Percentiles rank a stretch among this genome's conserved stretches.
phyloP scores from a whole-genome alignment of 2,797 vertebrate species.

The Phalloptychus januarius region DNA sequence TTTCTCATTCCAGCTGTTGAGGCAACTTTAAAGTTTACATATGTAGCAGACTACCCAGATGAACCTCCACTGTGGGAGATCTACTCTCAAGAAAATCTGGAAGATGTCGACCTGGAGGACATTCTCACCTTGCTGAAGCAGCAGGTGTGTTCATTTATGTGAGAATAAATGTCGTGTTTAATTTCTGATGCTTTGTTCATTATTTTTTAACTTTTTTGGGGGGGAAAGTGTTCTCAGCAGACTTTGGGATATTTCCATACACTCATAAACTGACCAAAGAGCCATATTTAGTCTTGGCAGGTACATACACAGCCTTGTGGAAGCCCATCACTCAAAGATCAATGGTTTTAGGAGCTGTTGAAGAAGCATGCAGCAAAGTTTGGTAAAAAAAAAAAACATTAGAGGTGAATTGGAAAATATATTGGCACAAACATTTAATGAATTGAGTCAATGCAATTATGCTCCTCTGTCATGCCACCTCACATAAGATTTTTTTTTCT shows the following conservation, averaged over 20 bases:
- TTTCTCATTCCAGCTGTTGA: conserved; percentile 82
- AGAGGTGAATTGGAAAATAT: no score
- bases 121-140: conserved; percentile 88
- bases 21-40: conserved; percentile 93
- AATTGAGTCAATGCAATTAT: no score
- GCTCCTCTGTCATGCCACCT: no score
- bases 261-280: neutral
- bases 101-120: conserved; percentile 82
- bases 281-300: neutral
- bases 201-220: neutral
- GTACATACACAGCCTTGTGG: neutral
- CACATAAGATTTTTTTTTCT: no score
- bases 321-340: neutral
- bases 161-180: neutral
- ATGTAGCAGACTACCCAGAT: conserved; percentile 94
- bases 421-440: no score
- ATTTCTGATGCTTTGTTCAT: neutral
- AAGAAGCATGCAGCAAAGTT: neutral
- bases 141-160: conserved; percentile 80
- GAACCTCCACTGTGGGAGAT: conserved; percentile 93
- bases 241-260: neutral
- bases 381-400: neutral
- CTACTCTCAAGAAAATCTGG: conserved; percentile 91
- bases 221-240: neutral
- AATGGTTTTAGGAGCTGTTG: neutral